phyloP scores from a whole-genome alignment of 2,113 vertebrate species.

The Ciconia boyciana region DNA sequence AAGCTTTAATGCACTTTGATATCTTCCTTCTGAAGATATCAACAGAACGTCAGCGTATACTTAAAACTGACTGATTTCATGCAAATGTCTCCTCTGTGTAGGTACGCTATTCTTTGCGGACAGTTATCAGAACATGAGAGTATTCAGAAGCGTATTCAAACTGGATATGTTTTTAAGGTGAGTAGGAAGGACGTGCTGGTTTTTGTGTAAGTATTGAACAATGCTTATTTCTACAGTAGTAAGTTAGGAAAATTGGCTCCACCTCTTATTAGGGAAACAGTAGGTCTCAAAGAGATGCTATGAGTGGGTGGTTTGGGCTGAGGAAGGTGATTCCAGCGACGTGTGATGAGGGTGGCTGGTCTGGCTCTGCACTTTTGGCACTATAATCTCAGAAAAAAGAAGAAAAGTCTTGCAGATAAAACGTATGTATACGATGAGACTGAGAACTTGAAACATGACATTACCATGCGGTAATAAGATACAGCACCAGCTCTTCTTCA shows the following conservation, averaged over 20 bases:
- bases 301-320: not conserved
- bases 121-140: constrained; percentile 73
- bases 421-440: not conserved
- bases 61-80: not conserved
- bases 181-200: not conserved
- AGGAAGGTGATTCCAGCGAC: accelerated
- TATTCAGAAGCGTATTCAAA: constrained; percentile 77
- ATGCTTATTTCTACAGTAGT: accelerated
- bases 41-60: accelerated
- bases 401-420: not conserved
- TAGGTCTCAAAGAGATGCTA: not conserved
- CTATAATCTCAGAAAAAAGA: accelerated
- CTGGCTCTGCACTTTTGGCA: not conserved
- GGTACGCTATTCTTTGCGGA: constrained; percentile 79
- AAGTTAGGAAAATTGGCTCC: not conserved
- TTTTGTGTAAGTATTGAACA: too few relatives aligned
- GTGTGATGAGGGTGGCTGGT: too few relatives aligned
- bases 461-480: not conserved
- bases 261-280: accelerated
- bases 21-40: not conserved
- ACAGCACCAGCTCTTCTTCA: not conserved
- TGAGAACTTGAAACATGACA: not conserved
- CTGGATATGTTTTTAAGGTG: constrained; percentile 77
- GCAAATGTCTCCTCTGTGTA: not conserved
- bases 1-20: not conserved